Evolutionary conservation across 1,140 invertebrate species (phyloP), one percentile per base, ranked within the genome.

Genomic region (Cotesia glomerata): DNA sequence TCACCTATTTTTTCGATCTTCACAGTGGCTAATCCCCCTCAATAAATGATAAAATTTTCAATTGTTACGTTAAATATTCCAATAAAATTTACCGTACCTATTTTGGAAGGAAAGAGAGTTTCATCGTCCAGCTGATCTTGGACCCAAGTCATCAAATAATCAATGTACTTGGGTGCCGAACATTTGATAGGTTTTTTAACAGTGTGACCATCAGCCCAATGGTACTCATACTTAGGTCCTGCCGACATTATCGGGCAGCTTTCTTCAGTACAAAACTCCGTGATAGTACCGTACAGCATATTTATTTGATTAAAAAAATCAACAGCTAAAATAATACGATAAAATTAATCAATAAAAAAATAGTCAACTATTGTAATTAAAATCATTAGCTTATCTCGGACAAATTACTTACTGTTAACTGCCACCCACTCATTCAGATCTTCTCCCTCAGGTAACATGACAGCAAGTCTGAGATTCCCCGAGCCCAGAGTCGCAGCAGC

Each of bases 251-350:
- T 97, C 13, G 97, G 93, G 89, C 98, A 99, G 75, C 94, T 96
- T 77, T 99, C 96, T 86, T 98, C 97, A 0, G 97, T 98, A 86
- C 98, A 99, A 88, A 98, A 99, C 85, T 99, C 98, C 34, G 98
- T 99, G 80, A 99, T 98, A 9, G 98, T 99, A 4, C 98, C 98
- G 84, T 99, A 99, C 58, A 99, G 88, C 98, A 99, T 99, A 86
- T 99, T 99, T 79, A 99, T 99, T 91, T 99, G 98, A 87, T 99
- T 99, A 87, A 99, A 99, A 84, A 99, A 99, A 88, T 99, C 98
- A 61, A 99, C 97, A 84, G 97, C 97, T 98, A 65, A 90, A 90
- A 82, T 11, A 64, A 58, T 34, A 51, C 56, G 67, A 34, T 71
- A 18, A 34, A 68, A 75, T 26, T 26, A 49, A 5, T 8, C 14